A percentile compares a stretch with the other conserved stretches of the same genome.
phyloP scores from a whole-genome alignment of 2,113 vertebrate genomes.

The Megaceryle maxima region DNA sequence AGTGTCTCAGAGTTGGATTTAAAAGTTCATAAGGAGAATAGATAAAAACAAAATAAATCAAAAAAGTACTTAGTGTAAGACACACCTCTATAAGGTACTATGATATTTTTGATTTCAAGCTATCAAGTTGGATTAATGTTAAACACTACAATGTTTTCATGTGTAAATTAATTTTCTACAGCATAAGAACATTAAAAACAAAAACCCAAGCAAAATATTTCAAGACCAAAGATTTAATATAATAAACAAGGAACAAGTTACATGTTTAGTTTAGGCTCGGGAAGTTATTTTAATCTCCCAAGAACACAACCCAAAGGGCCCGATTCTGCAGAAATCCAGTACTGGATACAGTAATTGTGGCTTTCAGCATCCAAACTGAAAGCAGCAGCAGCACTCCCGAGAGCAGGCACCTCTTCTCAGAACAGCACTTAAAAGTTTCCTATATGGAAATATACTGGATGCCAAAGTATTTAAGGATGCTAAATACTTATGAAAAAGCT shows the following conservation, averaged over 20 bases:
- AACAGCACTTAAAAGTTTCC: not conserved
- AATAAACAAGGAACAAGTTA: not conserved
- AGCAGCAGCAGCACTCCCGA: not conserved
- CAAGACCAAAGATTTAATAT: not conserved
- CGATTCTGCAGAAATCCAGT: not conserved
- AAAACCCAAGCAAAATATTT: not conserved
- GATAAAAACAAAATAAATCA: conserved; percentile 48
- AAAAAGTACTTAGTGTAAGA: not conserved
- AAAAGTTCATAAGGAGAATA: conserved; percentile 70
- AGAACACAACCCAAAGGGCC: not conserved
- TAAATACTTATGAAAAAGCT: not conserved
- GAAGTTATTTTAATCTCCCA: not conserved
- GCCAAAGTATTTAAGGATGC: not conserved
- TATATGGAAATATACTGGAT: not conserved
- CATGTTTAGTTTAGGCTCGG: not conserved
- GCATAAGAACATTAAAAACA: not conserved
- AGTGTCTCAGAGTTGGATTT: conserved; percentile 79
- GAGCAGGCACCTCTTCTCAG: not conserved
- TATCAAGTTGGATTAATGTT: not conserved
- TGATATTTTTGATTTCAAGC: not conserved
- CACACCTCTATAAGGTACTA: not conserved
- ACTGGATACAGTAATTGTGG: not conserved
- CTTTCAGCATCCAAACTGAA: not conserved
- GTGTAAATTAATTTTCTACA: not conserved
- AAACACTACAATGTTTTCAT: not conserved